These are phyloP conservation scores for Emydura subglobosa DNA, from an alignment of 2,113 vertebrate species.

Conservation along the genomic window DNA sequence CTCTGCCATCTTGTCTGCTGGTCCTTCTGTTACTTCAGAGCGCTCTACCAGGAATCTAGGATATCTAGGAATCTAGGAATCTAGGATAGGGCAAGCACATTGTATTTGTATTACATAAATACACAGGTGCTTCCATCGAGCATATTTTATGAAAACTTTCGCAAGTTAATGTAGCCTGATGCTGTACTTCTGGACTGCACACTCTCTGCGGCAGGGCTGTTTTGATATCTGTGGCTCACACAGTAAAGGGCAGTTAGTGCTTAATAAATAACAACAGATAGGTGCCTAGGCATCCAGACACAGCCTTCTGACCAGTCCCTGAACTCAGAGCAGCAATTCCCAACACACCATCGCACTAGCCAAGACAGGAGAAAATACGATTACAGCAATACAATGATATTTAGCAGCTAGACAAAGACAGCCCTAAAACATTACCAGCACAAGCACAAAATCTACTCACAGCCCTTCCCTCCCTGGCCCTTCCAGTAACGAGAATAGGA, in stretches of 20 bases:
- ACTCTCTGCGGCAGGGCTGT: background rate
- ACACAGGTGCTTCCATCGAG: background rate
- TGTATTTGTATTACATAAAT: background rate
- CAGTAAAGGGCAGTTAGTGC: background rate
- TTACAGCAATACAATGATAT: background rate
- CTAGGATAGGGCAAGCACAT: background rate
- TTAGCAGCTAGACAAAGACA: background rate
- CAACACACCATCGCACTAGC: background rate
- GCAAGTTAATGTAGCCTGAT: background rate
- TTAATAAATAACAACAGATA: background rate
- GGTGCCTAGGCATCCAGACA: background rate
- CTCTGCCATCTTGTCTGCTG: conserved; percentile 35
- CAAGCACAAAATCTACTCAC: background rate
- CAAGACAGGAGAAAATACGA: background rate
- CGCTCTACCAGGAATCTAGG: background rate
- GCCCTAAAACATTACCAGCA: background rate
- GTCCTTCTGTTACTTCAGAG: background rate
- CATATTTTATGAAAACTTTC: background rate
- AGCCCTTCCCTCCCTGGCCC: no score
- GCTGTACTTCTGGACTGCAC: background rate
- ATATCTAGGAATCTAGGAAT: no score
- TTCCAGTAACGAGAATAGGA: background rate
- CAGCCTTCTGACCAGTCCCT: background rate
- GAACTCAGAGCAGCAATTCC: background rate
- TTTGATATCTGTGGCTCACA: background rate